Evolutionary conservation across 2,113 vertebrate genomes (phyloP).

Genomic region (Hippocampus abdominalis): DNA sequence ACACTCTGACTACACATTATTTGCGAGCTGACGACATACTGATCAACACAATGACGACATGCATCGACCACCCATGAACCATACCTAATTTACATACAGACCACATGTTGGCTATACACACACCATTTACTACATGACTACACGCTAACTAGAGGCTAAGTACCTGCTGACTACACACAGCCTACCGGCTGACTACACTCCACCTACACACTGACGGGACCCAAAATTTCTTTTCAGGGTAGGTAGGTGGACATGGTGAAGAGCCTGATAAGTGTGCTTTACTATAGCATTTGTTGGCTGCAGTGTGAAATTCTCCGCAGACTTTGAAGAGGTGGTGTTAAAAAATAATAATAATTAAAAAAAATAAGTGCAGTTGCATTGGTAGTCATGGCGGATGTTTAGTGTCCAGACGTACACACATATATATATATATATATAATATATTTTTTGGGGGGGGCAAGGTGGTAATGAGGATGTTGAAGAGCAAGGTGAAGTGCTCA

Average conservation of each 20-base stretch:
- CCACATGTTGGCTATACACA: too few species aligned
- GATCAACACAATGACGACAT: too few species aligned
- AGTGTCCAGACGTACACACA: constrained; percentile 27
- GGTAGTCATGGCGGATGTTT: constrained; percentile 5
- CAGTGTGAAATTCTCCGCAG: constrained; percentile 14
- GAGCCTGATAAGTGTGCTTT: background rate
- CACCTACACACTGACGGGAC: background rate
- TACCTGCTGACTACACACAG: background rate
- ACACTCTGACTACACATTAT: too few species aligned
- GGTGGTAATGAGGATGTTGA: constrained; percentile 52
- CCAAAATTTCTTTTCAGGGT: background rate
- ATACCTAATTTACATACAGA: too few species aligned
- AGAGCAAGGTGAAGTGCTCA: constrained; percentile 3
- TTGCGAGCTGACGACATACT: too few species aligned
- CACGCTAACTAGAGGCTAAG: background rate
- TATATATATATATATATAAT: too few species aligned
- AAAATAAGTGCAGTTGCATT: constrained; percentile 4
- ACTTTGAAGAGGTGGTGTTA: constrained; percentile 16
- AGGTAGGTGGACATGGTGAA: background rate
- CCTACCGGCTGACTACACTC: background rate
- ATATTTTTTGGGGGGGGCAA: constrained; percentile 14
- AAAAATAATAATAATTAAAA: background rate
- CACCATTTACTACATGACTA: background rate
- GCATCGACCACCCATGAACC: too few species aligned
- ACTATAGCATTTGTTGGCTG: constrained; percentile 1